phyloP scores from a whole-genome alignment of 2,113 vertebrate genomes.

The Trematomus loennbergii region DNA sequence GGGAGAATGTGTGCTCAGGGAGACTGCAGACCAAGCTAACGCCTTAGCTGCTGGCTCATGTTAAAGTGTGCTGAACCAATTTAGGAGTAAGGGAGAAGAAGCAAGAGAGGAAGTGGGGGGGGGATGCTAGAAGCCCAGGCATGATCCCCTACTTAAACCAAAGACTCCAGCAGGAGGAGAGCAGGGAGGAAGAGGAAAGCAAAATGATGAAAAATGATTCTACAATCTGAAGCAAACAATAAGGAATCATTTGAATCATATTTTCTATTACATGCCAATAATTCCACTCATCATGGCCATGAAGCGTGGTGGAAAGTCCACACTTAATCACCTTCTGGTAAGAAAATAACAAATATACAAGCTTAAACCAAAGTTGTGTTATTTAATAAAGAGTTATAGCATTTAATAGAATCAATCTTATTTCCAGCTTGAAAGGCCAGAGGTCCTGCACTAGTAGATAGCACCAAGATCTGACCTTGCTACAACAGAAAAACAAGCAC shows the following conservation, averaged over 20 bases:
- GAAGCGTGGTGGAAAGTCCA: neutral
- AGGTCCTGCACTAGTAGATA: too few relatives aligned
- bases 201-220: too few relatives aligned
- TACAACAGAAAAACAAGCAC: too few relatives aligned
- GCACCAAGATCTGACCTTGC: too few relatives aligned
- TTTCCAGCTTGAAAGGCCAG: too few relatives aligned
- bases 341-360: too few relatives aligned
- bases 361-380: too few relatives aligned
- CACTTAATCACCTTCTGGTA: too few relatives aligned
- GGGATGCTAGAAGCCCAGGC: slow-evolving; percentile 11
- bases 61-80: slow-evolving; percentile 67
- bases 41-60: slow-evolving; percentile 77
- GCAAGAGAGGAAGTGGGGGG: slow-evolving; percentile 16
- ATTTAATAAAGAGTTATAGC: too few relatives aligned
- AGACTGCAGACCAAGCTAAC: slow-evolving; percentile 72
- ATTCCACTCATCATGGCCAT: slow-evolving; percentile 24
- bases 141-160: slow-evolving; percentile 7
- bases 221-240: neutral
- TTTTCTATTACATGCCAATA: slow-evolving; percentile 31
- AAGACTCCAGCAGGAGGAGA: neutral
- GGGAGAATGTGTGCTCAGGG: slow-evolving; percentile 51
- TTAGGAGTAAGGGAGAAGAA: slow-evolving; percentile 33
- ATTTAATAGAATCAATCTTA: too few relatives aligned
- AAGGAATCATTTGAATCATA: slow-evolving; percentile 23
- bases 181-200: neutral